Conservation (phyloP, 2,797 vertebrate genomes). For the Poecile montanus region DNA sequence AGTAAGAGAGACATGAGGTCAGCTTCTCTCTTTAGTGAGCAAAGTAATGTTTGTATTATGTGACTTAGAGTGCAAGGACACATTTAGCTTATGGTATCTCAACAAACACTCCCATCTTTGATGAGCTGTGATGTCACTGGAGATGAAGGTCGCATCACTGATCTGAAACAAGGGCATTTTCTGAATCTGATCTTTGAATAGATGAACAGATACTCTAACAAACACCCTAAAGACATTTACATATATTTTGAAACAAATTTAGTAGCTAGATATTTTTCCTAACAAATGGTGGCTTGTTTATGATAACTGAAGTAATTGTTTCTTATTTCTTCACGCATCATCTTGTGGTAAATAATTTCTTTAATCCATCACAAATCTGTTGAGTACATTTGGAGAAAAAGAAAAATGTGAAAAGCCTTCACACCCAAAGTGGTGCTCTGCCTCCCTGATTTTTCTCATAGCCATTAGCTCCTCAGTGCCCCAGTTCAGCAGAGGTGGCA, state of each 20-base stretch:
- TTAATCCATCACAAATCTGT: not conserved
- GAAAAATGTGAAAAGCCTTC: not conserved
- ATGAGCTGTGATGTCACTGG: not conserved
- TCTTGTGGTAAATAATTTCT: not conserved
- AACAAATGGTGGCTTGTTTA: not conserved
- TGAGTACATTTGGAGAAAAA: not conserved
- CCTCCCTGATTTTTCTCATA: not conserved
- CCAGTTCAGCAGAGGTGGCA: not conserved
- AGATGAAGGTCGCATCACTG: not conserved
- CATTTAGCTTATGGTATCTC: not conserved
- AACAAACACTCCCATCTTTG: not conserved
- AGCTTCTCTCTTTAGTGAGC: not conserved
- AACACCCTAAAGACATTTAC: not conserved
- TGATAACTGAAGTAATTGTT: not conserved
- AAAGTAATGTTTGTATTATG: not conserved
- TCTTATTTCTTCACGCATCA: not conserved
- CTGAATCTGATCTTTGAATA: not conserved
- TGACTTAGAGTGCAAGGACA: not conserved
- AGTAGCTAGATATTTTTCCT: slow-evolving; percentile 12
- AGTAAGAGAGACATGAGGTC: not conserved
- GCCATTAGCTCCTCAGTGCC: not conserved
- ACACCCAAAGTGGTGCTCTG: not conserved
- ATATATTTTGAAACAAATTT: not conserved
- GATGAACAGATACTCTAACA: not conserved
- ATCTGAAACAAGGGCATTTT: not conserved